Evolutionary conservation across 1,140 invertebrate species (phyloP), one percentile per base, ranked within the genome.

Genomic region (Octopus bimaculoides): DNA sequence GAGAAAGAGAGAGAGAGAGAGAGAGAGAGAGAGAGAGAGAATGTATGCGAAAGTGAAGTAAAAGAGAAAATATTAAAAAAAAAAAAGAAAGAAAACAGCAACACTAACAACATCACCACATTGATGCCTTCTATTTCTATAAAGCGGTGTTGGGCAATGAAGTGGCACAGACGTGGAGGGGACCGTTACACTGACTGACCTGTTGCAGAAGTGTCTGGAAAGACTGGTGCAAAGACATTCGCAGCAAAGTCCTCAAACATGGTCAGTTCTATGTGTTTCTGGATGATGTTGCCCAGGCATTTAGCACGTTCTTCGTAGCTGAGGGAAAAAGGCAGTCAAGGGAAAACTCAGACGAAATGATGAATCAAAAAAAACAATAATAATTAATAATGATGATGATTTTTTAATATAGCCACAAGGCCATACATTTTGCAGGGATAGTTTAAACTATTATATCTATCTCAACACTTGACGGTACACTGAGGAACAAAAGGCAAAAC

Each of bases 201-300:
- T 71, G 66, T 71, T 14, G 66, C 14, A n/a, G 66, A 12, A 5
- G 66, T 71, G 66, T 82, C 80, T 77, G 88, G 91, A 77, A 93
- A 92, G 81, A 94, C 92, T 5, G 96, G 96, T 82, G 94, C 94
- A 89, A 95, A 97, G 74, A 97, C 94, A 87, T 94, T 93, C 5
- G 94, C 93, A 80, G 95, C 93, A 89, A 97, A 97, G 78, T 96
- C 94, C 91, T 98, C 97, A 91, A 97, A 98, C 52, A 96, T 97
- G 77, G 95, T 94, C 69, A 93, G 92, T 87, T 95, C 94, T 89
- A 95, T 96, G 89, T 98, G 95, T 86, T 97, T 94, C 81, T 93
- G 93, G 79, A 96, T 94, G n/a, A 98, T 94, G 26, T 93, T 95
- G 83, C 96, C 95, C 82, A 98, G 92, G 71, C 94, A 95, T 80